Evolutionary conservation across 2,797 vertebrate genomes (phyloP).

Genomic region (Pangasius djambal): DNA sequence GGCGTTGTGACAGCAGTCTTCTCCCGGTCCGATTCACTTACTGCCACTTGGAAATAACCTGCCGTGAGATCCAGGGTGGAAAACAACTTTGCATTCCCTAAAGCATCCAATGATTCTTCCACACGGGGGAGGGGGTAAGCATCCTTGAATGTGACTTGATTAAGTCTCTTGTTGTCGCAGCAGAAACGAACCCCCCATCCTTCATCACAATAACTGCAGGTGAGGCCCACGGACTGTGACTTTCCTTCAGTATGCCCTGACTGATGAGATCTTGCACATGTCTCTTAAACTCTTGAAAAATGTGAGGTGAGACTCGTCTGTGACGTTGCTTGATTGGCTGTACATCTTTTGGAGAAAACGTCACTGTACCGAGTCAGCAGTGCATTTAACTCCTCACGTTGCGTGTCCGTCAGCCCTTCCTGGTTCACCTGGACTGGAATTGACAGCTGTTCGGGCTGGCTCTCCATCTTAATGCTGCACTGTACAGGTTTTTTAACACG

Average conservation of each 20-base stretch:
- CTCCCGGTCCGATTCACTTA: conserved; percentile 16
- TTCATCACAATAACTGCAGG: conserved; percentile 43
- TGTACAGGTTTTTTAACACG: not conserved
- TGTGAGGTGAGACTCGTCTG: not conserved
- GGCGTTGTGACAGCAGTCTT: conserved; percentile 45
- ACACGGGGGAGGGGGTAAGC: conserved; percentile 22
- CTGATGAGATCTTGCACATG: not conserved
- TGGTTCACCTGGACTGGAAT: not conserved
- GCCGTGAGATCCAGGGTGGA: conserved; percentile 26
- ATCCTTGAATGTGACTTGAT: conserved; percentile 25
- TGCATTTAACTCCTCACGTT: not conserved
- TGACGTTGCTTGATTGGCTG: conserved; percentile 19
- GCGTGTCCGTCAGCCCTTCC: not conserved
- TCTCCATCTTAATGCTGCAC: not conserved
- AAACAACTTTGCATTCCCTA: conserved; percentile 31
- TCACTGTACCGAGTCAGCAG: conserved; percentile 5
- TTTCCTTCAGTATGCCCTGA: conserved; percentile 29
- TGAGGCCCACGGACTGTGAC: conserved; percentile 42
- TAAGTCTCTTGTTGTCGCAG: conserved; percentile 35
- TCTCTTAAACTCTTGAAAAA: conserved; percentile 28
- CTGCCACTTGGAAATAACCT: conserved; percentile 43
- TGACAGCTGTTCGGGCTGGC: not conserved
- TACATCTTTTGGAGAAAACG: conserved; percentile 25
- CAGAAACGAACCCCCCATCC: conserved; percentile 36
- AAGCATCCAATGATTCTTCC: conserved; percentile 46